Percentiles rank a stretch among this genome's conserved stretches.
Evolutionary conservation across 1,140 invertebrate genomes (phyloP).

Genomic region (Anoplolepis gracilipes): DNA sequence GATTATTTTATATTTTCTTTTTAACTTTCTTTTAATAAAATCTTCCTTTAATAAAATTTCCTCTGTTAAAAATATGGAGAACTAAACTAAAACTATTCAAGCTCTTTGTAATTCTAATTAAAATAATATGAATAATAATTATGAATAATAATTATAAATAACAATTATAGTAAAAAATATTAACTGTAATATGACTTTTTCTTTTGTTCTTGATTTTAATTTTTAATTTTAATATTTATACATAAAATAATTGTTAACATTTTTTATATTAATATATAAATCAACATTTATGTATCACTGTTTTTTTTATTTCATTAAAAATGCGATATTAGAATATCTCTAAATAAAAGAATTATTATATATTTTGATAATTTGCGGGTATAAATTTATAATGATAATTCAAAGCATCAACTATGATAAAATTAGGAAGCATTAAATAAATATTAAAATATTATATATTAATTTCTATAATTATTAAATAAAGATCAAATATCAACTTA

Average conservation of each 20-base stretch:
- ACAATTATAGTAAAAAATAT: neutral
- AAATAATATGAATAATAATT: neutral
- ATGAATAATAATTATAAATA: neutral
- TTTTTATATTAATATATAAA: neutral
- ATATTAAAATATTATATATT: no score
- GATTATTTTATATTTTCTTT: neutral
- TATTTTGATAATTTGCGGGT: neutral
- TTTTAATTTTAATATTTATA: neutral
- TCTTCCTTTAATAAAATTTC: neutral
- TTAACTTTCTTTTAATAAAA: no score
- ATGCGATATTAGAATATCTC: neutral
- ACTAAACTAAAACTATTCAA: neutral
- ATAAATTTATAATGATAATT: neutral
- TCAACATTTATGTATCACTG: neutral
- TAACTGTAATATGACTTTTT: neutral
- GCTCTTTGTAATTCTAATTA: neutral
- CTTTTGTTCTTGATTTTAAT: neutral
- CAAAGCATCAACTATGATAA: neutral
- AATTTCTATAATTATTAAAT: no score
- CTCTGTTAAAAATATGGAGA: neutral
- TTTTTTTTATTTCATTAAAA: neutral
- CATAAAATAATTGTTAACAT: neutral
- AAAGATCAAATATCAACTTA: neutral
- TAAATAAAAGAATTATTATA: neutral
- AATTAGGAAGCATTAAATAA: neutral